Evolutionary conservation across 2,797 vertebrate species (phyloP).

Genomic region (Hypotaenidia okinawae): DNA sequence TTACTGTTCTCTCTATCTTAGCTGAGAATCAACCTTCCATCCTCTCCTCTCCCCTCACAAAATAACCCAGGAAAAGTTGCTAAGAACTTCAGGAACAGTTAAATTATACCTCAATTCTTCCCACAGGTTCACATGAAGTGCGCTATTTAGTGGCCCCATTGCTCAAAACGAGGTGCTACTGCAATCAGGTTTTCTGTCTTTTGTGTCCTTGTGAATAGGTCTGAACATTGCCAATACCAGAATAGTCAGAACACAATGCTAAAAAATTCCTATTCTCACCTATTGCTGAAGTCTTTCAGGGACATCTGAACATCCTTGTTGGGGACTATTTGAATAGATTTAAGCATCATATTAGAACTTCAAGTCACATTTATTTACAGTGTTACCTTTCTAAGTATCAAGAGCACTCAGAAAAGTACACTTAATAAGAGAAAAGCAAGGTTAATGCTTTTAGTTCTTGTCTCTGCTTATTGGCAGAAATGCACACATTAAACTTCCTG

Average conservation of each 20-base stretch:
- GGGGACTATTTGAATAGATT: background rate
- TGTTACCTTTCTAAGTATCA: background rate
- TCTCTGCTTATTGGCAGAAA: background rate
- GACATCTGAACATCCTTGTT: background rate
- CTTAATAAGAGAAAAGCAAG: constrained; percentile 16
- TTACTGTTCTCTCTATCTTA: background rate
- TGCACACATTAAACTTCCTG: background rate
- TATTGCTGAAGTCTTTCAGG: background rate
- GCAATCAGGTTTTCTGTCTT: constrained; percentile 42
- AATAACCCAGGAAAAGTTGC: background rate
- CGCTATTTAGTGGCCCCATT: background rate
- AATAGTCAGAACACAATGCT: constrained; percentile 20
- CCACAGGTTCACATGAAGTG: background rate
- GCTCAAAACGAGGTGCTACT: background rate
- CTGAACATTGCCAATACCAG: background rate
- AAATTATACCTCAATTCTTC: constrained; percentile 6
- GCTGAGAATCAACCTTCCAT: background rate
- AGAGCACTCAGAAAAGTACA: constrained; percentile 8
- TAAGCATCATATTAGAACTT: constrained; percentile 13
- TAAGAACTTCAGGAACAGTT: background rate
- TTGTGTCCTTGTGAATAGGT: constrained; percentile 40
- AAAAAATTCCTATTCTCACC: constrained; percentile 12
- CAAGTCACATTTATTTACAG: constrained; percentile 10
- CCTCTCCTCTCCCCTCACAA: background rate
- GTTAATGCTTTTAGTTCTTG: constrained; percentile 8